These are phyloP conservation scores for Leptinotarsa haldemani DNA, from an alignment of 2,888 invertebrate genomes.

Conservation along the genomic window DNA sequence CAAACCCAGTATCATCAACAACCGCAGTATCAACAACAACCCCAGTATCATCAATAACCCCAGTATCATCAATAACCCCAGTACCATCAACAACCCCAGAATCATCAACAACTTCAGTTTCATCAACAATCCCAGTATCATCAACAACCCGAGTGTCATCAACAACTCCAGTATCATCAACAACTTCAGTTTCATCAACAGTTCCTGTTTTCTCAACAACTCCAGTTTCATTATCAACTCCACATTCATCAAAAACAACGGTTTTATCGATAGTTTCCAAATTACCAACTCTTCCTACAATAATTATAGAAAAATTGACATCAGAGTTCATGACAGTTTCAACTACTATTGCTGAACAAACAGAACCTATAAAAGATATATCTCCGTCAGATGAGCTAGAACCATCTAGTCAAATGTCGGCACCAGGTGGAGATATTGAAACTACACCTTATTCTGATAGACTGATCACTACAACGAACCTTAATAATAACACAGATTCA, in stretches of 20 bases:
- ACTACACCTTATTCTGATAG: constrained; percentile 46
- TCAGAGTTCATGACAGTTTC: too few species aligned
- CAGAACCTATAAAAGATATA: constrained; percentile 40
- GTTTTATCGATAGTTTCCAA: too few species aligned
- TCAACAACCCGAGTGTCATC: too few species aligned
- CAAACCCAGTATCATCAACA: constrained; percentile 17
- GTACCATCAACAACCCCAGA: constrained; percentile 3
- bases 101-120: background rate
- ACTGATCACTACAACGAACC: constrained; percentile 10
- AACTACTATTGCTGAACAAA: constrained; percentile 28
- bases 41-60: background rate
- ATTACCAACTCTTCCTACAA: background rate
- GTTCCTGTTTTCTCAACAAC: too few species aligned
- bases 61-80: constrained; percentile 11
- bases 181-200: too few species aligned
- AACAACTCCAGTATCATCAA: too few species aligned
- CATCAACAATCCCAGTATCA: too few species aligned
- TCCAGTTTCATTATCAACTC: too few species aligned
- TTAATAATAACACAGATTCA: background rate
- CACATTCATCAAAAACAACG: too few species aligned
- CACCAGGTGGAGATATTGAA: constrained; percentile 55
- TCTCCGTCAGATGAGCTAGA: constrained; percentile 40
- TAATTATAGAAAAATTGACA: background rate
- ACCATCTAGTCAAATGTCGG: constrained; percentile 56
- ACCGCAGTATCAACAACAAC: background rate